Percentiles rank a stretch among this genome's conserved stretches.
These are phyloP conservation scores for Acrobasis consociella DNA, from an alignment of 2,888 invertebrate species.

Conservation along the genomic window DNA sequence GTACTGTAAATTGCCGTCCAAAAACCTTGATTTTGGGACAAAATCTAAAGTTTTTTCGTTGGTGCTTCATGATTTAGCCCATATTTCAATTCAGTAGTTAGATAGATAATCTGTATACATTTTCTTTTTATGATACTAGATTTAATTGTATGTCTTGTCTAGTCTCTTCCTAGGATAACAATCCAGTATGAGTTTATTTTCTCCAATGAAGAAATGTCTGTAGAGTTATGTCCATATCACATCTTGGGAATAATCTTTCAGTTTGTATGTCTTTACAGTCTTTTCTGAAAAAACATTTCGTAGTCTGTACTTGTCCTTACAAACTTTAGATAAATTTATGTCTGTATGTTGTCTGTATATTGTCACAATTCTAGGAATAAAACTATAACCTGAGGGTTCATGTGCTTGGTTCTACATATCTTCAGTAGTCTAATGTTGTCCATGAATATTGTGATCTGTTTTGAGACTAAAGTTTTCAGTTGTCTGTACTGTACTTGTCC, in stretches of 20 bases:
- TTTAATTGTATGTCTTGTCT: too few species aligned
- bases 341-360: background rate
- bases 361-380: background rate
- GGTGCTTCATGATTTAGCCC: too few species aligned
- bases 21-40: background rate
- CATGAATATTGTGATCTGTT: background rate
- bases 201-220: too few species aligned
- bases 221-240: too few species aligned
- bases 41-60: background rate
- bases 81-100: too few species aligned
- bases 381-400: background rate
- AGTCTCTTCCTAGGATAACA: too few species aligned
- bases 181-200: too few species aligned
- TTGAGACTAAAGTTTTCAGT: constrained; percentile 4
- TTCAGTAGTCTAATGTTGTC: too few species aligned
- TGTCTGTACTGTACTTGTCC: constrained; percentile 33
- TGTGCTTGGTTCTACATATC: background rate
- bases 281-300: too few species aligned
- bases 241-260: background rate
- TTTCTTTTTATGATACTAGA: too few species aligned
- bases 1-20: background rate
- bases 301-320: background rate
- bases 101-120: too few species aligned
- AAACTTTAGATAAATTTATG: background rate
- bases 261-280: background rate